Conservation (phyloP, 2,888 invertebrate species). For the Aporophyla lueneburgensis region DNA sequence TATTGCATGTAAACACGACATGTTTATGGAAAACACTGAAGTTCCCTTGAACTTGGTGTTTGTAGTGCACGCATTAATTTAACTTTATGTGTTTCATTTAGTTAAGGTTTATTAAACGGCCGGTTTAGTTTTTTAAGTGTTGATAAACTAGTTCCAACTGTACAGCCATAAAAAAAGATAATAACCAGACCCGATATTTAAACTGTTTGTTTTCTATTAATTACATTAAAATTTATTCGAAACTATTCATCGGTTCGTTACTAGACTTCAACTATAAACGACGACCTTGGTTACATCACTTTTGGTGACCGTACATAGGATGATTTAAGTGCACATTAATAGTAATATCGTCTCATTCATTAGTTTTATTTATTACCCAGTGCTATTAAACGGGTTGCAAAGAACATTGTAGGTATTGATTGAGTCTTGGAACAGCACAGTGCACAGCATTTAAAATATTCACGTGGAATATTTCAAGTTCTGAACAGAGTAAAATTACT, state of each 20-base stretch:
- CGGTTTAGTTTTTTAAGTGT: conserved; percentile 34
- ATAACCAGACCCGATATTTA: too few species aligned
- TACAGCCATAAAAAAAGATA: neutral
- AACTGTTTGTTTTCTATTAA: too few species aligned
- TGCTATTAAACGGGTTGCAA: conserved; percentile 23
- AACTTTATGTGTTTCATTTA: conserved; percentile 54
- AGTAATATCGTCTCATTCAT: conserved; percentile 42
- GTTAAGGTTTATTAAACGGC: conserved; percentile 45
- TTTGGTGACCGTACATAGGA: neutral
- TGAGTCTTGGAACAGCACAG: conserved; percentile 11
- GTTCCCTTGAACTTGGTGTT: conserved; percentile 69
- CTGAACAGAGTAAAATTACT: neutral
- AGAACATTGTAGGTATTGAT: conserved; percentile 25
- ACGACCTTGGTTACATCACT: too few species aligned
- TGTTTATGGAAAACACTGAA: conserved; percentile 70
- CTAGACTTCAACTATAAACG: too few species aligned
- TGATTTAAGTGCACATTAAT: conserved; percentile 37
- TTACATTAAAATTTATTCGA: too few species aligned
- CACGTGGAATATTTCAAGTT: neutral
- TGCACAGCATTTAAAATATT: neutral
- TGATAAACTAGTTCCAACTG: conserved; percentile 29
- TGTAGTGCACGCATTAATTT: conserved; percentile 52
- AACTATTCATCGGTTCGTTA: too few species aligned
- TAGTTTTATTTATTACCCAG: conserved; percentile 34
- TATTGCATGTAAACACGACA: conserved; percentile 78